Conservation (phyloP, 2,797 vertebrate genomes). For the Tokudaia tokunoshimensis region DNA sequence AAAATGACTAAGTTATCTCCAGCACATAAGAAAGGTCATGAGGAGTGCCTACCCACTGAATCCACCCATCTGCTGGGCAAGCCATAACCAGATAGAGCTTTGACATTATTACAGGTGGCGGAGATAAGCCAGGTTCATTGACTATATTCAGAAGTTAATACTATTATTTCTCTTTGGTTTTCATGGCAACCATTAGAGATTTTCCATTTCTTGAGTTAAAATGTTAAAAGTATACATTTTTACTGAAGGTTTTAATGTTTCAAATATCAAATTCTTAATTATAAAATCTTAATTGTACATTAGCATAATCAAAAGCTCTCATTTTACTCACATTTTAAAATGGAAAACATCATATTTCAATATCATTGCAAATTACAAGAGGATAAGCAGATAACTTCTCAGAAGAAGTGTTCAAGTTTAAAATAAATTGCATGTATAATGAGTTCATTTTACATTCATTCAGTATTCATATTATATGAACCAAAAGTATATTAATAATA, state of each 20-base stretch:
- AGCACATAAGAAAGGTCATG: constrained; percentile 78
- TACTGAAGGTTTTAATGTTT: constrained; percentile 40
- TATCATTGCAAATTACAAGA: constrained; percentile 61
- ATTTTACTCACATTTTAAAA: constrained; percentile 41
- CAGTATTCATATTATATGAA: constrained; percentile 61
- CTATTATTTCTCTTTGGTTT: constrained; percentile 27
- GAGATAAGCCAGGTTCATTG: constrained; percentile 8
- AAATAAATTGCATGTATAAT: constrained; percentile 69
- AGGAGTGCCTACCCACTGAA: constrained; percentile 61
- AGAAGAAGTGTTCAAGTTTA: constrained; percentile 54
- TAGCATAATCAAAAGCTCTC: constrained; percentile 37
- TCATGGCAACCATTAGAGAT: background rate
- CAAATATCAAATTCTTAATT: constrained; percentile 40
- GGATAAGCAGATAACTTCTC: constrained; percentile 24
- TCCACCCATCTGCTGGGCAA: constrained; percentile 31
- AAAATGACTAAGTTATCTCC: constrained; percentile 79
- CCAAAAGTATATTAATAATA: constrained; percentile 59
- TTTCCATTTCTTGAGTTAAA: constrained; percentile 55
- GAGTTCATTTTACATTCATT: constrained; percentile 64
- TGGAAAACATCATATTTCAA: background rate
- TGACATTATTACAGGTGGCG: constrained; percentile 51
- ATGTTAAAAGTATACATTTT: constrained; percentile 20
- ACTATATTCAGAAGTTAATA: constrained; percentile 29
- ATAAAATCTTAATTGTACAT: constrained; percentile 41
- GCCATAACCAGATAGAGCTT: background rate